A percentile compares a stretch with the other conserved stretches of the same genome.
These are phyloP conservation scores for Podilymbus podiceps DNA, from an alignment of 2,113 vertebrate genomes.

Conservation along the genomic window DNA sequence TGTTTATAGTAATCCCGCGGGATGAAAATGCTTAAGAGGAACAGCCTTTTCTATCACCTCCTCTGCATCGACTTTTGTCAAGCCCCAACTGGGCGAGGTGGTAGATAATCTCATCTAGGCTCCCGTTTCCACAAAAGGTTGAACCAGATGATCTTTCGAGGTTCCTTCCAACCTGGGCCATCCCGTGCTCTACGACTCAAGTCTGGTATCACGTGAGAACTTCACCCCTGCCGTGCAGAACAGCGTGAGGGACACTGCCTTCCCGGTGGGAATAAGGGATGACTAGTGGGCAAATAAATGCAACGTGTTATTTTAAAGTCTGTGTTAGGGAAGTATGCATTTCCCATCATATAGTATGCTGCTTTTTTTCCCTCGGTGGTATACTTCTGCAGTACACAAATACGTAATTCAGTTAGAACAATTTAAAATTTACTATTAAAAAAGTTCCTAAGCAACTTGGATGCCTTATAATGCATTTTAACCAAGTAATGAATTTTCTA, in stretches of 20 bases:
- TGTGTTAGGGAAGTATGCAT: background rate
- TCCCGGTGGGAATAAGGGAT: background rate
- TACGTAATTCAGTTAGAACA: background rate
- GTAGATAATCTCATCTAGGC: background rate
- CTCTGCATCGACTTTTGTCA: background rate
- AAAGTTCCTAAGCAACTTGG: background rate
- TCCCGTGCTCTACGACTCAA: background rate
- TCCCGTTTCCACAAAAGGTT: background rate
- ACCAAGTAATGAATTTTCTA: background rate
- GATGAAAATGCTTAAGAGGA: background rate
- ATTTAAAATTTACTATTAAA: background rate
- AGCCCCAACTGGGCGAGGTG: rapidly evolving
- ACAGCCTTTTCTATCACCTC: background rate
- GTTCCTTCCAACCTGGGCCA: background rate
- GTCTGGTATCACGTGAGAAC: background rate
- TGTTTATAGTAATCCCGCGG: background rate
- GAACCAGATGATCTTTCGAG: background rate
- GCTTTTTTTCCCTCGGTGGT: background rate
- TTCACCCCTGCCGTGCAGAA: background rate
- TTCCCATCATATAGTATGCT: background rate
- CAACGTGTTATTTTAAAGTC: background rate
- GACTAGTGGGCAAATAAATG: background rate
- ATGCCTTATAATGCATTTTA: background rate
- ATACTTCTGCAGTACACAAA: background rate
- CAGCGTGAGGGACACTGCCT: background rate